Percentiles rank a stretch among this genome's conserved stretches.
Evolutionary conservation across 2,888 invertebrate species (phyloP).

Genomic region (Tiliacea aurago): DNA sequence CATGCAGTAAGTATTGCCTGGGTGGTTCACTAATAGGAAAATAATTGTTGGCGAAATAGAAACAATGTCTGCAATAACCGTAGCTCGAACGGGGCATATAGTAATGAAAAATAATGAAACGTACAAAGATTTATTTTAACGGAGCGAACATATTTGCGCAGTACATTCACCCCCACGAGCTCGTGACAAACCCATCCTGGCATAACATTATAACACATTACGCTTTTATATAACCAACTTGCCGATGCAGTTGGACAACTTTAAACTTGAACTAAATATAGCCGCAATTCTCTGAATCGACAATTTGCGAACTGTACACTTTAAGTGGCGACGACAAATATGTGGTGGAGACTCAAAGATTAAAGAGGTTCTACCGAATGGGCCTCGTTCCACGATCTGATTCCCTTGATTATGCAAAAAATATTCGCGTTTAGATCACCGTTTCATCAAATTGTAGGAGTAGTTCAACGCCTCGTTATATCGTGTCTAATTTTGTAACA

Average conservation of each 20-base stretch:
- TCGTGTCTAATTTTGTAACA: conserved; percentile 40
- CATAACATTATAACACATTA: conserved; percentile 78
- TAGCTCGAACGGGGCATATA: conserved; percentile 46
- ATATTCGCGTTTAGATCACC: conserved; percentile 66
- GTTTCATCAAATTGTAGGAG: conserved; percentile 68
- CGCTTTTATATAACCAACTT: conserved; percentile 62
- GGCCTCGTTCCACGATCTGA: conserved; percentile 75
- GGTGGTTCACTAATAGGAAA: conserved; percentile 27
- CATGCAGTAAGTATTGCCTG: not conserved
- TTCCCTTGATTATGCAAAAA: conserved; percentile 78
- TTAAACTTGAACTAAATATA: conserved; percentile 58
- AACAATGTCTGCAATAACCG: conserved; percentile 39
- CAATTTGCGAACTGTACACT: conserved; percentile 49
- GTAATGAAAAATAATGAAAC: conserved; percentile 66
- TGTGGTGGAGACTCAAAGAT: conserved; percentile 57
- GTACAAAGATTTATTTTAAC: conserved; percentile 78
- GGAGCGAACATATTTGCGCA: conserved; percentile 79
- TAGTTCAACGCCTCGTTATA: conserved; percentile 74
- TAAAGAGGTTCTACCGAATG: conserved; percentile 56
- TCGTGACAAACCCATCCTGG: conserved; percentile 85
- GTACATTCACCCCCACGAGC: conserved; percentile 82
- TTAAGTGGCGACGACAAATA: conserved; percentile 56
- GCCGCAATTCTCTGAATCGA: conserved; percentile 45
- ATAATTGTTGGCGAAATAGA: conserved; percentile 23
- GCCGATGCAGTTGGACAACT: conserved; percentile 51